Evolutionary conservation across 2,797 vertebrate genomes (phyloP).

Genomic region (Apogon hyalosoma): DNA sequence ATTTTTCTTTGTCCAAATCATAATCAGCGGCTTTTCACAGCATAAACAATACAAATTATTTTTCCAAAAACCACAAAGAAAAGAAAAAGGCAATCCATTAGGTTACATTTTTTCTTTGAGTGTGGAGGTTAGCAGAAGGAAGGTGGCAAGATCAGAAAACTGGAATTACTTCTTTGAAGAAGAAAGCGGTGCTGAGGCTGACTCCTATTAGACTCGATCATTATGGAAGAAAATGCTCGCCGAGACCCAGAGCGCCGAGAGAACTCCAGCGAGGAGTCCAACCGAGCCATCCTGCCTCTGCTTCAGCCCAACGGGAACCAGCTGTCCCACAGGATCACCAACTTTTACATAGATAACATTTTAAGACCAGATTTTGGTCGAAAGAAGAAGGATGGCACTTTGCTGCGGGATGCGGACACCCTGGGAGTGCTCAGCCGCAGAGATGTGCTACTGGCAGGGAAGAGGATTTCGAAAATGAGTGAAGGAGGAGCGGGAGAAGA

Average conservation of each 20-base stretch:
- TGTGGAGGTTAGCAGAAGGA: not conserved
- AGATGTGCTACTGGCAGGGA: constrained; percentile 56
- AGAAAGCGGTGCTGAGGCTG: constrained; percentile 52
- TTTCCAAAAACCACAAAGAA: not conserved
- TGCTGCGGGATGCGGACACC: constrained; percentile 68
- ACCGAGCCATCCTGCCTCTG: constrained; percentile 81
- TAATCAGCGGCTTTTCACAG: constrained; percentile 57
- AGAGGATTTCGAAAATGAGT: constrained; percentile 54
- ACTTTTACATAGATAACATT: constrained; percentile 97
- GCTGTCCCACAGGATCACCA: constrained; percentile 89
- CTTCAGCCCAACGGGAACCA: constrained; percentile 86
- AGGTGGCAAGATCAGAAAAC: constrained; percentile 9
- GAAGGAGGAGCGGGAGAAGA: constrained; percentile 52
- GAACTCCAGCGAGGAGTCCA: constrained; percentile 81
- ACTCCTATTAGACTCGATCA: constrained; percentile 56
- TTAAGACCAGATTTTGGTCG: constrained; percentile 92
- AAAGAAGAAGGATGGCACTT: constrained; percentile 84
- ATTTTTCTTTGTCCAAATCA: constrained; percentile 73
- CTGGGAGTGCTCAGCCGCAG: constrained; percentile 50
- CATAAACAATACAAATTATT: constrained; percentile 49
- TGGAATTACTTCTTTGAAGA: constrained; percentile 42
- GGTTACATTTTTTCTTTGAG: not conserved
- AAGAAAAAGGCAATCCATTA: no score
- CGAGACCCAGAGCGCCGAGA: constrained; percentile 64
- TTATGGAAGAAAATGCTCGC: constrained; percentile 89